Conservation (phyloP, 2,888 invertebrate genomes). For the Drosophila ezoana region DNA sequence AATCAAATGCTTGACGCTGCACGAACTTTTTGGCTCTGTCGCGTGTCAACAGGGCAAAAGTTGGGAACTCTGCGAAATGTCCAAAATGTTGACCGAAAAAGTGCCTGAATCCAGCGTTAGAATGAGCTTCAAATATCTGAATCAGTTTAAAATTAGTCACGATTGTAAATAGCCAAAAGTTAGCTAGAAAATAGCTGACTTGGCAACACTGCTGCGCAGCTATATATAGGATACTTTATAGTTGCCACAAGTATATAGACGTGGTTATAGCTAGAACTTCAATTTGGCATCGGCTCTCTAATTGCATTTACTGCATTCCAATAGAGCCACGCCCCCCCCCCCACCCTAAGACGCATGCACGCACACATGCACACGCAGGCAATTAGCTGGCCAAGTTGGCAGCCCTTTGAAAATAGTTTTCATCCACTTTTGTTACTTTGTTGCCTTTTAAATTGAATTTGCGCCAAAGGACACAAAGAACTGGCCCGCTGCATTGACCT, state of each 20-base stretch:
- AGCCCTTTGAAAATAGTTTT: slow-evolving; percentile 27
- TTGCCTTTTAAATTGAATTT: slow-evolving; percentile 40
- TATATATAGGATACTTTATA: background rate
- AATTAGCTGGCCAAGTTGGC: slow-evolving; percentile 49
- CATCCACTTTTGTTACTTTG: slow-evolving; percentile 12
- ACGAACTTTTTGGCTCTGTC: slow-evolving; percentile 44
- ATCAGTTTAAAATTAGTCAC: no score
- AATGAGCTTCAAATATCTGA: no score
- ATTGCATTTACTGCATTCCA: slow-evolving; percentile 58
- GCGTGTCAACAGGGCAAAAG: slow-evolving; percentile 49
- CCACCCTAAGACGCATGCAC: slow-evolving; percentile 23
- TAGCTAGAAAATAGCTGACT: no score
- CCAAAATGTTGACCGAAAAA: slow-evolving; percentile 36
- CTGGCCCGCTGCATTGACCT: slow-evolving; percentile 47
- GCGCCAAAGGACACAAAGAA: slow-evolving; percentile 20
- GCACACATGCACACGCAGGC: slow-evolving; percentile 9
- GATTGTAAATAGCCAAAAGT: no score
- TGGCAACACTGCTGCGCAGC: no score
- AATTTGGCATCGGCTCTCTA: slow-evolving; percentile 40
- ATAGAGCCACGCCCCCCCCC: slow-evolving; percentile 38
- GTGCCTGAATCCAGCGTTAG: no score
- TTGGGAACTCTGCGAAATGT: slow-evolving; percentile 7
- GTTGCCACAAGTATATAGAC: background rate
- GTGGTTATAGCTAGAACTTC: slow-evolving; percentile 12
- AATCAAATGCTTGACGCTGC: slow-evolving; percentile 63